phyloP scores from a whole-genome alignment of 2,797 vertebrate genomes.

The Hoplostethus atlanticus region DNA sequence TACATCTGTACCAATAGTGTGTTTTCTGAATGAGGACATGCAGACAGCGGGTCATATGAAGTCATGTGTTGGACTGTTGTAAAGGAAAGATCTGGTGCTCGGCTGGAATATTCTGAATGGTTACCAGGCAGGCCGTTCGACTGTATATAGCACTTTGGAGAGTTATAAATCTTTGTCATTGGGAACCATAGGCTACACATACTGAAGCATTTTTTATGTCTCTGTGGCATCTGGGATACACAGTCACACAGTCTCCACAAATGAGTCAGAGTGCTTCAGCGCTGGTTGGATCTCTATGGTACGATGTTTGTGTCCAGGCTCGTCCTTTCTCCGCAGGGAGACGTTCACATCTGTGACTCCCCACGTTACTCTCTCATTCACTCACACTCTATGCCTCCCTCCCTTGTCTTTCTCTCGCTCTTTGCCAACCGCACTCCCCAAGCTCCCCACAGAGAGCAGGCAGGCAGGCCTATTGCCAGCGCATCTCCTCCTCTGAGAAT shows the following conservation, averaged over 20 bases:
- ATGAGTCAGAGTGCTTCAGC: conserved; percentile 58
- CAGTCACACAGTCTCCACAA: conserved; percentile 52
- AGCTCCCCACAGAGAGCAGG: conserved; percentile 76
- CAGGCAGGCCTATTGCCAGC: conserved; percentile 72
- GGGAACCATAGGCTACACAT: conserved; percentile 41
- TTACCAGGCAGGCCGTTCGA: conserved; percentile 52
- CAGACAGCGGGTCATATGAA: conserved; percentile 59
- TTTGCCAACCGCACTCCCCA: conserved; percentile 42
- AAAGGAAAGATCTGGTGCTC: conserved; percentile 62
- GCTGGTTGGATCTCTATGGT: conserved; percentile 34
- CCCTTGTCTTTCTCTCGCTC: conserved; percentile 7
- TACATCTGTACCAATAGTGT: conserved; percentile 26
- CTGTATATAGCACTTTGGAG: conserved; percentile 52
- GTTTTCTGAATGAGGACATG: conserved; percentile 61
- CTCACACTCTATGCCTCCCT: conserved; percentile 26
- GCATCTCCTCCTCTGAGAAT: conserved; percentile 49
- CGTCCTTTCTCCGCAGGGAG: conserved; percentile 83
- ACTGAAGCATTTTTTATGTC: conserved; percentile 42
- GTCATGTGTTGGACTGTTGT: conserved; percentile 63
- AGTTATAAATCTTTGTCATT: conserved; percentile 67
- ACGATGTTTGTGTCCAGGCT: conserved; percentile 84
- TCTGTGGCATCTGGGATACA: conserved; percentile 66
- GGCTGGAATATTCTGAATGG: conserved; percentile 61
- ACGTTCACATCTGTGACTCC: conserved; percentile 84
- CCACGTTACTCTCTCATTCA: conserved; percentile 19